Evolutionary conservation across 1,140 invertebrate genomes (phyloP).

Genomic region (Chironomus striatipennis): DNA sequence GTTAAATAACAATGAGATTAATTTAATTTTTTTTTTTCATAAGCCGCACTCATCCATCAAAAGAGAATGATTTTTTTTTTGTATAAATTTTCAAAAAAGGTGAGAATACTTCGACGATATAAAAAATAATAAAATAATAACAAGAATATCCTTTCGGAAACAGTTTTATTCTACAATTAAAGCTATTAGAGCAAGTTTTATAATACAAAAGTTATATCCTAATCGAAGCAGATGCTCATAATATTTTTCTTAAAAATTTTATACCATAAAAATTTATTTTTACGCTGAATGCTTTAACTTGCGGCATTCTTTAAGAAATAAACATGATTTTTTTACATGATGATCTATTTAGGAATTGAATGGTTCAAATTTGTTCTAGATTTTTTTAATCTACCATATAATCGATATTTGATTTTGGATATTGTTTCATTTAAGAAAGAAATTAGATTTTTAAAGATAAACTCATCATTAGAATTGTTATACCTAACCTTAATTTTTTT

Average conservation of each 20-base stretch:
- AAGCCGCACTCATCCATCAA: conserved; percentile 5
- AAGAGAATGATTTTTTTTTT: neutral
- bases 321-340: neutral
- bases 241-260: neutral
- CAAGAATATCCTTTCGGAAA: neutral
- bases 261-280: neutral
- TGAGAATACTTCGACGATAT: neutral
- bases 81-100: neutral
- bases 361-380: too few relatives aligned
- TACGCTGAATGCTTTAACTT: neutral
- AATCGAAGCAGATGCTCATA: neutral
- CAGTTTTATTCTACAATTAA: too few relatives aligned
- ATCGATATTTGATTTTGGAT: conserved; percentile 14
- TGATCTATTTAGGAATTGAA: neutral
- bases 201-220: neutral
- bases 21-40: neutral
- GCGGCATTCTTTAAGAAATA: neutral
- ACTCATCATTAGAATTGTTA: too few relatives aligned
- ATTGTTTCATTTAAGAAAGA: neutral
- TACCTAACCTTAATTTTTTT: too few relatives aligned
- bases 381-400: neutral
- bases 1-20: conserved; percentile 24
- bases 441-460: neutral
- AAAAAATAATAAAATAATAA: neutral
- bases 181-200: too few relatives aligned